Evolutionary conservation across 2,888 invertebrate species (phyloP).

Genomic region (Eristalinus sepulchralis): DNA sequence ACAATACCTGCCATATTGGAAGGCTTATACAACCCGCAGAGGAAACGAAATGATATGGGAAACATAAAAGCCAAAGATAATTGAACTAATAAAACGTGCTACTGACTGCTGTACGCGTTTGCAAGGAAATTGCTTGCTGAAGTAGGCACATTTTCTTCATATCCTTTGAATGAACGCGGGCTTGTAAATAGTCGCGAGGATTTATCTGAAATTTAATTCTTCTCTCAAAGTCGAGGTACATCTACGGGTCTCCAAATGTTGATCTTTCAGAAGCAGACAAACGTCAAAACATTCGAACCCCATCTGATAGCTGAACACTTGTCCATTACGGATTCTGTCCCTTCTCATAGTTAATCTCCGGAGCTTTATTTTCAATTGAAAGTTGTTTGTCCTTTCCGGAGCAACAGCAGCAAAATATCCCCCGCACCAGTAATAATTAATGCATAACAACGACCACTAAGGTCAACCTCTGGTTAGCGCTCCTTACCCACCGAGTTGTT

Average conservation of each 20-base stretch:
- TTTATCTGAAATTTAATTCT: too few relatives aligned
- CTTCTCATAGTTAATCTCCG: not conserved
- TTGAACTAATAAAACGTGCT: not conserved
- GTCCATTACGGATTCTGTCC: too few relatives aligned
- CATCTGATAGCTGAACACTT: too few relatives aligned
- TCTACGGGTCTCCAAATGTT: too few relatives aligned
- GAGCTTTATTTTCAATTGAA: not conserved
- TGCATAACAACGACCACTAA: not conserved
- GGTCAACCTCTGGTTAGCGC: not conserved
- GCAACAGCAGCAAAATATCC: not conserved
- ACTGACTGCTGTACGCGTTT: not conserved
- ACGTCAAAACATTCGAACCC: too few relatives aligned
- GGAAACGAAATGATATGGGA: not conserved
- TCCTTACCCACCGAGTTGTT: not conserved
- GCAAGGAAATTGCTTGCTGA: not conserved
- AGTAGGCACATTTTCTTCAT: not conserved
- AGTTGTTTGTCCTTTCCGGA: not conserved
- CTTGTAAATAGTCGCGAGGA: too few relatives aligned
- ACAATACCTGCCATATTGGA: not conserved
- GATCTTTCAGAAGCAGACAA: too few relatives aligned
- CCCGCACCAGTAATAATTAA: too few relatives aligned
- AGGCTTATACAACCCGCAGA: not conserved
- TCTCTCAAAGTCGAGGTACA: too few relatives aligned
- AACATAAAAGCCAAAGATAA: not conserved
- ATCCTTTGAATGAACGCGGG: too few relatives aligned